phyloP scores from a whole-genome alignment of 2,888 invertebrate genomes.

The Lymantria monacha region DNA sequence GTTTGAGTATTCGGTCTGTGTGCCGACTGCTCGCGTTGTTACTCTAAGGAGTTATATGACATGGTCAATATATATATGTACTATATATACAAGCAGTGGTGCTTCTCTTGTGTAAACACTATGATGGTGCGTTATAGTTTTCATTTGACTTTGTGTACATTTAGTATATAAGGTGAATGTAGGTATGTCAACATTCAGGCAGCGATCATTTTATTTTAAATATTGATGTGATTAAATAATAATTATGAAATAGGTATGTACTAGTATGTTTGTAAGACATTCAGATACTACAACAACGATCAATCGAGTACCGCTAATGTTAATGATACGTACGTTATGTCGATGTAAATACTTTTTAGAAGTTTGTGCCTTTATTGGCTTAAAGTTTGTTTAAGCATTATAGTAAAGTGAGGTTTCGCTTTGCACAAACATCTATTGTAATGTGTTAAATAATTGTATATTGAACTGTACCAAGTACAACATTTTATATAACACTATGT shows the following conservation, averaged over 20 bases:
- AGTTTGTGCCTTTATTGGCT: background rate
- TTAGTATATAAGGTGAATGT: slow-evolving; percentile 24
- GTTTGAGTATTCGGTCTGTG: no score
- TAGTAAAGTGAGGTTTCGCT: background rate
- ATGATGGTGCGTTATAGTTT: background rate
- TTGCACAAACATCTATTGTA: background rate
- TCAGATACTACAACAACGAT: background rate
- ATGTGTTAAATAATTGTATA: slow-evolving; percentile 7
- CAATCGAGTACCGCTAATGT: background rate
- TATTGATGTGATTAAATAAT: background rate
- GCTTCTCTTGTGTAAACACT: background rate
- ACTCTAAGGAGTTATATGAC: slow-evolving; percentile 19
- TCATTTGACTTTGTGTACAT: slow-evolving; percentile 39
- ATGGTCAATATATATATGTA: background rate
- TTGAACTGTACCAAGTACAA: slow-evolving; percentile 18
- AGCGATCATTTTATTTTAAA: slow-evolving; percentile 24
- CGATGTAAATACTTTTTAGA: background rate
- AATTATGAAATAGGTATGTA: background rate
- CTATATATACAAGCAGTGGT: background rate
- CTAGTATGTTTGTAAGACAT: background rate
- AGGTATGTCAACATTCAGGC: slow-evolving; percentile 25
- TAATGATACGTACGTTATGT: background rate
- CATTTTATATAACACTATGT: no score
- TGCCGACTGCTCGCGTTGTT: no score
- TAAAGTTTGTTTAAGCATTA: slow-evolving; percentile 1